Evolutionary conservation across 2,797 vertebrate genomes (phyloP), one percentile per base, ranked within the genome.

Genomic region (Kryptopterus vitreolus): DNA sequence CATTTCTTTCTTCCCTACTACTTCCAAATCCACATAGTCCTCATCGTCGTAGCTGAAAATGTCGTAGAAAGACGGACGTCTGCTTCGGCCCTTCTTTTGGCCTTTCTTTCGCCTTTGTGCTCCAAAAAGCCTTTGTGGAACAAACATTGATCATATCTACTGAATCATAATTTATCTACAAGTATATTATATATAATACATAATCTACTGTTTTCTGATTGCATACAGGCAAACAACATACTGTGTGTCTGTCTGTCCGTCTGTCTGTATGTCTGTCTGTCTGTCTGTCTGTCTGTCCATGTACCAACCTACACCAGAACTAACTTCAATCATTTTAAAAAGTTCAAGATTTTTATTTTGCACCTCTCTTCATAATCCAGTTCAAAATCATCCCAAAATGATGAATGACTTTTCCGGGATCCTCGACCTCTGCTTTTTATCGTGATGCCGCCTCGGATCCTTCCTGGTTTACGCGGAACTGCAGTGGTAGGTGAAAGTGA

Each of bases 321-420:
- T 65, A 38, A 33, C 38, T 11, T 29, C 7, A 20, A 12, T 70
- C 9, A 52, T 29, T 31, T 43, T 15, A 48, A 68, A 26, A 26
- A 18, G 3, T 35, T 59, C 10, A 57, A 57, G 59, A 16, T 16
- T 31, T 6, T 13, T 63, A 8, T 10, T n/a, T n/a, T n/a, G n/a
- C n/a, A 88, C 88, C 43, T 90, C 22, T 91, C 87, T 20, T 88
- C 87, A 20, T 79, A 87, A 53, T 81, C 24, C 86, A 87, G 87
- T 0, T 71, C 83, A 7, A 90, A n/a, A 16, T 92, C 91, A 10
- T 88, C 88, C 46, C 88, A 87, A 57, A 84, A 61, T n/a, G 55
- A 0, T 0, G 84, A 73, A 43, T 84, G 91, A 35, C 69, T 90
- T 24, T 77, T 55, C 61, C 88, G 87, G 59, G 50, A 11, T 31